Base-by-base conservation (phyloP, 1,140 invertebrate species). In the Rhagoletis zephyria region DNA sequence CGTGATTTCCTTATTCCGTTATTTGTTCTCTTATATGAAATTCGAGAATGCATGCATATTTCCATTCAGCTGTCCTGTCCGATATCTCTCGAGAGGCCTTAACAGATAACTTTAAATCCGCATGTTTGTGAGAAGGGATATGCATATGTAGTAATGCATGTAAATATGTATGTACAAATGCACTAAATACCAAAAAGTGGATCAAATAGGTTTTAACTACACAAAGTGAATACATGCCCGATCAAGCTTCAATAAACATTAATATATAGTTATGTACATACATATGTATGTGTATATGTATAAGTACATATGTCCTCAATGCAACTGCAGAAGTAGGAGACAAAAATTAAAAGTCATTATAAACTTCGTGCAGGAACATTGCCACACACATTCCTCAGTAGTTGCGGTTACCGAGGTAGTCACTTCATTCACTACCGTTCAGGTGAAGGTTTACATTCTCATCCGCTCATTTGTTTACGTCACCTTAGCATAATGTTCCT, bases 321-420 rank as follows among this genome's bases (percentile, higher is more conserved):
- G 48, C 45, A 56, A 30, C 14, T 19, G 19, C 16, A 59, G 48
- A 81, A 81, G 7, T 16, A n/a, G 45, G 74, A 56, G 74, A 48
- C 45, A 81, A 81, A 77, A 81, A 81, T 56, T 56, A 81, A 81
- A 81, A 81, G 74, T 81, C 74, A 81, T 81, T 81, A 81, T 56
- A 56, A 56, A 59, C 74, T 6, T n/a, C 48, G n/a, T 81, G 48
- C 19, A n/a, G 42, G 74, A 56, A 56, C 16, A 74, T 81, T 81
- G 56, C 74, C 74, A 81, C 74, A 81, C 74, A 48, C 48, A 81
- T 56, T 81, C 74, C 48, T 19, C 48, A 10, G 74, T 81, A 56
- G 74, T 81, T 81, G 74, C 74, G 74, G 74, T 81, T 81, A 56
- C 74, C 74, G 74, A 48, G 74, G 74, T 81, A 81, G 74, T 42